Evolutionary conservation across 2,797 vertebrate genomes (phyloP), one percentile per base, ranked within the genome.

Genomic region (Chaetodon trifasciatus): DNA sequence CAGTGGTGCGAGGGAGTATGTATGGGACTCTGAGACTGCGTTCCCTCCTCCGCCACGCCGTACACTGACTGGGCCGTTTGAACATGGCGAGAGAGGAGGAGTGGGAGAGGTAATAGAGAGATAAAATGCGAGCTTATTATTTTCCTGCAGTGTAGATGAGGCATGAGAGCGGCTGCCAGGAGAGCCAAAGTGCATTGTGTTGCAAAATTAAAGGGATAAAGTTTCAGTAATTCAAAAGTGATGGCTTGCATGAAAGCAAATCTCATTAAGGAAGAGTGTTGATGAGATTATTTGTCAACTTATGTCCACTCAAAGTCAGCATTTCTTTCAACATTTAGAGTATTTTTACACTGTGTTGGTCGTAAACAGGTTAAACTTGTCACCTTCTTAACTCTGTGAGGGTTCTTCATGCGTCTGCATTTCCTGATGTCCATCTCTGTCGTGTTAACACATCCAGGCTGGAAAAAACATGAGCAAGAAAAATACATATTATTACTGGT

Each of bases 351-450:
- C 1, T 24, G 12, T 62, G 17, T 72, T 21, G 1, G 9, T 62
- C 32, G 23, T 39, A 50, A 60, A 35, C 63, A 49, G 28, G 28
- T 32, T 32, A 32, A 32, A 32, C 28, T 32, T 32, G 28, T 32
- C 28, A 32, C 98, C 97, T 99, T 99, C 93, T 98, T 99, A 74
- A 99, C 97, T 87, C 97, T 96, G 44, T 98, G 97, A 13, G 98
- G 98, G 85, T 99, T 99, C 94, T 98, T 99, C 95, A 99, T 96
- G 77, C 98, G 97, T 69, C 98, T 96, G 60, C 98, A 99, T 91
- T 99, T 99, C 91, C 98, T 96, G 93, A 99, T 99, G 91, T 99
- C 98, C 98, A 99, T 99, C 94, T 99, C 98, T 42, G 98, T 99
- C 76, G 98, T 99, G 93, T 99, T 99, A 66, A 99, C 98, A 89